Conservation (phyloP, 1,140 invertebrate genomes). For the Macrobrachium nipponense region DNA sequence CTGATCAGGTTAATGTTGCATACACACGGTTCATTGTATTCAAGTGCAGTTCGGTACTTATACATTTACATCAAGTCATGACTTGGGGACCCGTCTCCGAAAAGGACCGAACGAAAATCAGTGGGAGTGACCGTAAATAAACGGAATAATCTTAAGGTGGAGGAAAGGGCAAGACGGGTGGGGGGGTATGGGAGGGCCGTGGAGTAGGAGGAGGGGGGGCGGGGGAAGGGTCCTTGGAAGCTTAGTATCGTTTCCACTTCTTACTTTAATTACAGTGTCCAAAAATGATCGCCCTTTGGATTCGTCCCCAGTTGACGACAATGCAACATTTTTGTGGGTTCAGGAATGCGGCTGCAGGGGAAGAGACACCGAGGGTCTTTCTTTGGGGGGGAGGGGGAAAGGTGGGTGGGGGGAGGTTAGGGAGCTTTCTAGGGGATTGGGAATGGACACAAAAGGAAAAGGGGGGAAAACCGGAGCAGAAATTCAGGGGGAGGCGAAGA, state of each 20-base stretch:
- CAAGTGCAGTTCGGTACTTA: constrained; percentile 6
- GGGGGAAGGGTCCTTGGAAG: neutral
- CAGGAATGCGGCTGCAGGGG: constrained; percentile 17
- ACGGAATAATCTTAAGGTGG: neutral
- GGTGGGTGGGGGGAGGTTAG: neutral
- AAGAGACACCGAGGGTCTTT: neutral
- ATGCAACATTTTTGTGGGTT: constrained; percentile 45
- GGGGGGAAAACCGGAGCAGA: neutral
- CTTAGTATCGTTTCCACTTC: constrained; percentile 46
- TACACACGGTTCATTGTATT: neutral
- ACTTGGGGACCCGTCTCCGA: neutral
- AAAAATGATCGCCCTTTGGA: constrained; percentile 49
- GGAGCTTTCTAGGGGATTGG: neutral
- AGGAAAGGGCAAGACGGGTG: neutral
- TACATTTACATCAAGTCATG: constrained; percentile 12
- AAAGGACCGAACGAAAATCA: neutral
- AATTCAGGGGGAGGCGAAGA: neutral
- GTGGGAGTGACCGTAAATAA: neutral
- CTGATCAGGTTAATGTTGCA: neutral
- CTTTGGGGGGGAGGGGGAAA: neutral
- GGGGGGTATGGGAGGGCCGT: neutral
- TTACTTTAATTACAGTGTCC: constrained; percentile 49
- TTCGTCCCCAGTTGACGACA: constrained; percentile 36
- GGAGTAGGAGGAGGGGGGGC: neutral
- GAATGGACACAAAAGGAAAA: neutral